Evolutionary conservation across 2,888 invertebrate genomes (phyloP), one percentile per base, ranked within the genome.

Genomic region (Neuroscelio doddi): DNA sequence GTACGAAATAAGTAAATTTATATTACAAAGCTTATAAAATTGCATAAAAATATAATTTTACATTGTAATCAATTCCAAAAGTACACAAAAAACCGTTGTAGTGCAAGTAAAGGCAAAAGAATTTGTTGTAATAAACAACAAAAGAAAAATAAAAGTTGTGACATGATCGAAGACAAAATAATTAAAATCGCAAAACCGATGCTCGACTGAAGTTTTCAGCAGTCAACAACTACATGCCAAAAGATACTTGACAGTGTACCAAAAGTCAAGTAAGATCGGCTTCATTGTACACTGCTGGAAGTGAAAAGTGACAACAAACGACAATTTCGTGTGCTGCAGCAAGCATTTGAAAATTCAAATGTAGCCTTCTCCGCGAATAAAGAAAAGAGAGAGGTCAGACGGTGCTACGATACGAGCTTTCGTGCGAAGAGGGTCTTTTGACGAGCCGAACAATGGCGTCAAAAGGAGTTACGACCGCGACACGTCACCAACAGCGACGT

Each of bases 401-500:
- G 46, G 21, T n/a, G 45, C 29, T 7, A 36, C 30, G 51, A 57
- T 51, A 56, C 27, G 36, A 44, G 50, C 38, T 45, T 17, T 34
- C 14, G 9, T 17, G 30, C 21, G 36, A 7, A 46, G 38, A 10
- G 52, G 36, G 24, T 53, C 59, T 62, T 68, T 70, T 66, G 68
- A 67, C 66, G 64, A 41, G 24, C 10, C 47, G 63, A 71, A 69
- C 69, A 70, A 64, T 62, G 68, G 47, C 59, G 69, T 69, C 62
- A 67, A 67, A 70, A 68, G 69, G 64, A 70, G 69, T 66, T 68
- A 70, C 64, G 61, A 45, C 30, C 57, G 53, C 67, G 58, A 51
- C 59, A 53, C 68, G 72, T 76, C 74, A 72, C 65, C 69, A 68
- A 65, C 73, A 69, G 68, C 29, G 50, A 52, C 65, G 63, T 56